Base-by-base conservation (phyloP, 2,113 vertebrate genomes). In the Cranoglanis bouderius region DNA sequence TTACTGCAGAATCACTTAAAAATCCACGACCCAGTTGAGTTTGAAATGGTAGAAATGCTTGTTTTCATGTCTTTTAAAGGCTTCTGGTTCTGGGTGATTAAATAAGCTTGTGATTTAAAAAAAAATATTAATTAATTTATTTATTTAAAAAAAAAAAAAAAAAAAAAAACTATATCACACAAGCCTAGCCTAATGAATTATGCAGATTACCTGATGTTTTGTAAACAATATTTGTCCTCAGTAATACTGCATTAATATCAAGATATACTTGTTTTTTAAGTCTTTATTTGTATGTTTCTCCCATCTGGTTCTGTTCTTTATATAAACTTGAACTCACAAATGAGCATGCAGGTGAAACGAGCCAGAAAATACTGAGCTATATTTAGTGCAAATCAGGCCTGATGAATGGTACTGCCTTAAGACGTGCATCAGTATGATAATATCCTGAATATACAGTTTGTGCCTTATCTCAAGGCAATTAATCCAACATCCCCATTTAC, bases 381-480 rank as follows among this genome's bases (percentile, higher is more conserved):
- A 51, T 80, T 51, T 80, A 84, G 63, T 63, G 38, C 5, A 84
- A 43, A 63, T 63, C 82, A 63, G 55, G 18, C 21, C 35, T 61
- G 55, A 85, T 85, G 18, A 85, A 85, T 51, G 63, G n/a, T 26
- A 4, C 83, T 26, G 43, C 84, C 65, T 70, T 32, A 49, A 49
- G 83, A 70, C 83, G 3, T 40, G n/a, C 46, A 53, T 29, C 32
- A 85, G 16, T 72, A 9, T 72, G 46, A 10, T 72, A 55, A 72
- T 72, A 43, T 85, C 46, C 55, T 53, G 65, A 85, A 38, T 38
- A 85, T 55, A 46, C 84, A 38, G 29, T 53, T 78, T 13, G 13
- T 51, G 14, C 61, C 18, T 67, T 53, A 72, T 67, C 43, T 7
- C 35, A 24, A 21, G 43, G 26, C 46, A 70, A 51, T 85, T 85